Conservation (phyloP, 2,113 vertebrate species). For the Acrocephalus arundinaceus region DNA sequence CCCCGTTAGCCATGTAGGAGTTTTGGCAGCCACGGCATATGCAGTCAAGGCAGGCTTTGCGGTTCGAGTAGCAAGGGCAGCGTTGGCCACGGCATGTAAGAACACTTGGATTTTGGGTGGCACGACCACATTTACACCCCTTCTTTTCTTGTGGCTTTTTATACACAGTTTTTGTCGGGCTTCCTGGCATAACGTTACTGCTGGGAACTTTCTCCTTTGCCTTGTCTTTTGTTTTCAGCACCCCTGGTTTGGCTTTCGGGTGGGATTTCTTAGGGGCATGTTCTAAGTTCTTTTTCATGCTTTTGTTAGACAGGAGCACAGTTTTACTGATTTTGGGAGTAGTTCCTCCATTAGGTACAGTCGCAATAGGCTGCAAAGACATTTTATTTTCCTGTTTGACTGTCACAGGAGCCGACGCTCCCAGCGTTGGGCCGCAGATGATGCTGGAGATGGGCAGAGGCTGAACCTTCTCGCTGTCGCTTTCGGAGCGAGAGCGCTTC, state of each 20-base stretch:
- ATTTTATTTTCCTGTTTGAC: constrained; percentile 85
- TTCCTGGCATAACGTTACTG: constrained; percentile 86
- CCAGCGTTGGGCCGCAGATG: constrained; percentile 84
- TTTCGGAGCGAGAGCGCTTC: constrained; percentile 94
- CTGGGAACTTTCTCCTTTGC: constrained; percentile 87
- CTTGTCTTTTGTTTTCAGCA: constrained; percentile 90
- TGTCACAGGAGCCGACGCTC: constrained; percentile 81
- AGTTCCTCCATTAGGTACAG: constrained; percentile 86
- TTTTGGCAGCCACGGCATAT: constrained; percentile 99
- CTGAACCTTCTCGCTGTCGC: constrained; percentile 93
- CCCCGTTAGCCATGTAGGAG: constrained; percentile 98
- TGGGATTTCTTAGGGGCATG: constrained; percentile 90
- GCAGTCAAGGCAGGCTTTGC: constrained; percentile 98
- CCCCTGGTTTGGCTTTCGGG: constrained; percentile 87
- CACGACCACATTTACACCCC: constrained; percentile 97
- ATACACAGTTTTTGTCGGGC: constrained; percentile 89
- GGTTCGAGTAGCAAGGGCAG: constrained; percentile 97
- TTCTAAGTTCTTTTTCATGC: constrained; percentile 88
- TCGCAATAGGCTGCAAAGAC: constrained; percentile 80
- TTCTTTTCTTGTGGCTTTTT: constrained; percentile 98
- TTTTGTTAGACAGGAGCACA: constrained; percentile 85
- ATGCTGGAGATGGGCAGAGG: constrained; percentile 93
- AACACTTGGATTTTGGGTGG: constrained; percentile 99
- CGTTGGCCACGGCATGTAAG: constrained; percentile 98
- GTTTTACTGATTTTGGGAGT: constrained; percentile 89